phyloP scores from a whole-genome alignment of 1,140 invertebrate genomes.

The Calliopsis andreniformis region DNA sequence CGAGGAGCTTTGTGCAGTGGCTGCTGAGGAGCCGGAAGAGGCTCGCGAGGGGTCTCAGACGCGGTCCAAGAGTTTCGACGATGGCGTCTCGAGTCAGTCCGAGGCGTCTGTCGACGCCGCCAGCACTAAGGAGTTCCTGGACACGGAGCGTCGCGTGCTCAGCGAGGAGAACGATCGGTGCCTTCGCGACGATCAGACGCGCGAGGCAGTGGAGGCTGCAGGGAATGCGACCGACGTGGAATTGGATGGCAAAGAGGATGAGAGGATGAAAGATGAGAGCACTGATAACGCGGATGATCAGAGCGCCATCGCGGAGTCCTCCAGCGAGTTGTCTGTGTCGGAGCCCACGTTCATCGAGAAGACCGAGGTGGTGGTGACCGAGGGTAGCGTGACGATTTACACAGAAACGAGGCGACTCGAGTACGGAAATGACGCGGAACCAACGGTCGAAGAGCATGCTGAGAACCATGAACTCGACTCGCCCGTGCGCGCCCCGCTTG shows the following conservation, averaged over 20 bases:
- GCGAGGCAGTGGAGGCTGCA: background rate
- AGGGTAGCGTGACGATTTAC: slow-evolving; percentile 32
- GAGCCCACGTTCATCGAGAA: slow-evolving; percentile 59
- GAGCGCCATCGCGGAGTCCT: slow-evolving; percentile 54
- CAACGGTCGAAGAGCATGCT: background rate
- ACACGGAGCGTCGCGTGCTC: slow-evolving; percentile 54
- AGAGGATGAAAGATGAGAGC: slow-evolving; percentile 27
- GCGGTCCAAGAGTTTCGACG: too few relatives aligned
- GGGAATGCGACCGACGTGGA: too few relatives aligned
- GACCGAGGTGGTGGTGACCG: slow-evolving; percentile 46
- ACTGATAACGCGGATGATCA: slow-evolving; percentile 48
- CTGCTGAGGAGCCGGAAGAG: background rate
- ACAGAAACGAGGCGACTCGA: slow-evolving; percentile 41
- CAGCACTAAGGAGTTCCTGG: slow-evolving; percentile 57
- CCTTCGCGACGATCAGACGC: background rate
- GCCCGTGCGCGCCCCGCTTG: slow-evolving; percentile 63
- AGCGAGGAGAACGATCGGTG: slow-evolving; percentile 35
- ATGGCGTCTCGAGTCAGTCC: too few relatives aligned
- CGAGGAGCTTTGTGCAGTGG: background rate
- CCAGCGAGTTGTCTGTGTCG: slow-evolving; percentile 54
- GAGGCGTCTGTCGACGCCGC: slow-evolving; percentile 14
- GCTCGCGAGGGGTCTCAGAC: background rate
- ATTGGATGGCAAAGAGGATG: too few relatives aligned
- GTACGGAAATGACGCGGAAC: slow-evolving; percentile 46
- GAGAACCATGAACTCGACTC: slow-evolving; percentile 8